phyloP scores from a whole-genome alignment of 1,140 invertebrate species.

The Oreohelix idahoensis region DNA sequence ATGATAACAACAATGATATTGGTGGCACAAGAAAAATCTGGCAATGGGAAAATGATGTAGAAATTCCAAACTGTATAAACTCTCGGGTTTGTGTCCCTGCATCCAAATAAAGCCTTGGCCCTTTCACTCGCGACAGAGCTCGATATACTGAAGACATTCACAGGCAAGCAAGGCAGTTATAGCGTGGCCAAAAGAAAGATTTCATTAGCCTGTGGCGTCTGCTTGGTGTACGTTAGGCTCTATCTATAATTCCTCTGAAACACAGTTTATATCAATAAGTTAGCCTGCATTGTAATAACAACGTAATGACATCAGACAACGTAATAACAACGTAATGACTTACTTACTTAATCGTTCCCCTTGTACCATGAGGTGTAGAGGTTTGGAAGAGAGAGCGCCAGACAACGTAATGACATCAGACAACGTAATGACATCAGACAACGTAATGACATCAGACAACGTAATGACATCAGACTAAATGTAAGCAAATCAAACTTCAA shows the following conservation, averaged over 20 bases:
- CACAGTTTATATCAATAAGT: background rate
- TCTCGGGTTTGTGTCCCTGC: background rate
- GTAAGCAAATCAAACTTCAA: no score
- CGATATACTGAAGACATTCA: background rate
- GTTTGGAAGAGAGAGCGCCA: no score
- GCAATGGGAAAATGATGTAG: background rate
- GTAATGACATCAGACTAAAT: no score
- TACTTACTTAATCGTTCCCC: background rate
- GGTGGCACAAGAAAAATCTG: background rate
- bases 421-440: no score
- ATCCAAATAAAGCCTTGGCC: background rate
- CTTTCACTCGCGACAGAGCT: background rate
- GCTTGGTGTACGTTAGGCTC: background rate
- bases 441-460: no score
- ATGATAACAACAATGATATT: background rate
- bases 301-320: background rate
- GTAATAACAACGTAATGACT: background rate
- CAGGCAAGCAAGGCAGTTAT: background rate
- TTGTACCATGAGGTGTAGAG: background rate
- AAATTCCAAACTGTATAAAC: background rate
- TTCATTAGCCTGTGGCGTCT: background rate
- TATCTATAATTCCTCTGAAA: slow-evolving; percentile 1
- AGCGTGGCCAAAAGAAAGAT: background rate
- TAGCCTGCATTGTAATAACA: background rate
- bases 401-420: no score